A percentile compares a stretch with the other conserved stretches of the same genome.
These are phyloP conservation scores for Glaucidium brasilianum DNA, from an alignment of 2,113 vertebrate species.

Conservation along the genomic window DNA sequence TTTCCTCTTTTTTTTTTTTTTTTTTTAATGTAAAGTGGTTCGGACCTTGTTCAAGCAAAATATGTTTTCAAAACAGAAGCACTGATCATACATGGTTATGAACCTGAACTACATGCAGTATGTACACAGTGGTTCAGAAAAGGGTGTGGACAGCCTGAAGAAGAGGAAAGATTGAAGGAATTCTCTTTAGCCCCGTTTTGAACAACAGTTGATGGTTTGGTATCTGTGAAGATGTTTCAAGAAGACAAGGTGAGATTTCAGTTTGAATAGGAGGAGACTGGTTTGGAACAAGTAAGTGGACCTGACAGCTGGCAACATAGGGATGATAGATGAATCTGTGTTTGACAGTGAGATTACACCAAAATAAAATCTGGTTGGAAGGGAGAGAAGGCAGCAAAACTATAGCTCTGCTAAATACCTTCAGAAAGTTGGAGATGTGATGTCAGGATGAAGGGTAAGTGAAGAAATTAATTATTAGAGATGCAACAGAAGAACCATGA, in stretches of 20 bases:
- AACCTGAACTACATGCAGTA: not conserved
- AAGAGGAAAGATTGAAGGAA: not conserved
- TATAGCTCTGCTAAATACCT: not conserved
- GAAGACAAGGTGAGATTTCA: slow-evolving; percentile 2
- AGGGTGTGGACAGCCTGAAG: not conserved
- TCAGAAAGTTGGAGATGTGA: not conserved
- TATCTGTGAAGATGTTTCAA: not conserved
- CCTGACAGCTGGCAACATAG: not conserved
- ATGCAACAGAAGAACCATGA: not conserved
- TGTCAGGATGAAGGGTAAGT: not conserved
- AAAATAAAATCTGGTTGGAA: not conserved
- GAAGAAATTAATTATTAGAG: not conserved
- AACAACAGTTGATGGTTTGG: not conserved
- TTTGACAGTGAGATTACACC: not conserved
- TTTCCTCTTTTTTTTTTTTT: no score
- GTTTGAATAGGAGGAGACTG: not conserved
- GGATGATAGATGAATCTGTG: not conserved
- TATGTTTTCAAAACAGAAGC: not conserved
- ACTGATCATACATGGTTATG: not conserved
- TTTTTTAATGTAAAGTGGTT: not conserved
- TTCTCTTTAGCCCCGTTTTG: not conserved
- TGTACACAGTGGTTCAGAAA: not conserved
- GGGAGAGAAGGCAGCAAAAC: not conserved
- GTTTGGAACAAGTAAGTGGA: slow-evolving; percentile 1
- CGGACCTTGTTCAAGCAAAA: not conserved